These are phyloP conservation scores for Dryobotodes eremita DNA, from an alignment of 2,888 invertebrate genomes.

Conservation along the genomic window DNA sequence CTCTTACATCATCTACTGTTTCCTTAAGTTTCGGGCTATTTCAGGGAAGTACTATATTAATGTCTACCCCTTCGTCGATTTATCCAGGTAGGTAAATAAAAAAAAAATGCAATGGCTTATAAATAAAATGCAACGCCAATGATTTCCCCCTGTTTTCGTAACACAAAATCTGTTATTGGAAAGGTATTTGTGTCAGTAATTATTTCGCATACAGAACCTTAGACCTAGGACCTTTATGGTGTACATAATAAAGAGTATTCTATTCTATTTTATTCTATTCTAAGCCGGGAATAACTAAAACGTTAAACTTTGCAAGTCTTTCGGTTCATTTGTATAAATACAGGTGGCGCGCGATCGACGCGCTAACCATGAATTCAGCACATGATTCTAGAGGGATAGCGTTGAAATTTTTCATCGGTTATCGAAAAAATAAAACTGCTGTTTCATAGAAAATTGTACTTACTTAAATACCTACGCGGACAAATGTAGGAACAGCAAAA, in stretches of 20 bases:
- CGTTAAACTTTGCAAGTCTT: conserved; percentile 15
- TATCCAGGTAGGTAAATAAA: neutral
- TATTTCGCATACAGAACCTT: conserved; percentile 1
- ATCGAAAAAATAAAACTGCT: no score
- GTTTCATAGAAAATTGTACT: no score
- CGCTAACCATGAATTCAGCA: no score
- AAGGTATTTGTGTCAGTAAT: neutral
- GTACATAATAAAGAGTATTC: no score
- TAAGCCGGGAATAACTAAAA: conserved; percentile 1
- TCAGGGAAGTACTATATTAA: neutral
- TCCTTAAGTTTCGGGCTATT: conserved; percentile 1
- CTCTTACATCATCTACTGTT: neutral
- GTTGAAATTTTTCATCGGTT: no score
- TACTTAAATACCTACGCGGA: no score
- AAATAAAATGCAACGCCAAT: conserved; percentile 4
- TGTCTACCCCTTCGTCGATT: neutral
- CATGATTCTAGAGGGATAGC: no score
- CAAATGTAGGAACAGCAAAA: no score
- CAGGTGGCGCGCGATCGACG: no score
- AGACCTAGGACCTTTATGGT: neutral
- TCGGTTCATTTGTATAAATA: neutral
- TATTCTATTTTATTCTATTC: no score
- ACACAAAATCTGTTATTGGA: neutral
- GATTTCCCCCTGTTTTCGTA: neutral
- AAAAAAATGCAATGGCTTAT: no score